phyloP scores from a whole-genome alignment of 1,140 invertebrate species.

The Dreissena polymorpha region DNA sequence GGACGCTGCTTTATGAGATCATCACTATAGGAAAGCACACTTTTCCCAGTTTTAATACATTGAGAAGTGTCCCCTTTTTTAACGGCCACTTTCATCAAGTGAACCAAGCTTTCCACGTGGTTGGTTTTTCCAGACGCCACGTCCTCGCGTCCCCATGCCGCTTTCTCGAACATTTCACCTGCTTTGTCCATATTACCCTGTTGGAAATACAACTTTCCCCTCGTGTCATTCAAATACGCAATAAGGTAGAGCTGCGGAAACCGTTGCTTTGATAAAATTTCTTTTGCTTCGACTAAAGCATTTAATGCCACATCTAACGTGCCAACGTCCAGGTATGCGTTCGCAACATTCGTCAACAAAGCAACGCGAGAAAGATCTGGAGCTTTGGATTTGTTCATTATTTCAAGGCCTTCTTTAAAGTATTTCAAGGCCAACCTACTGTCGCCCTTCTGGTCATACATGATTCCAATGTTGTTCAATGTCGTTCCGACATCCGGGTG shows the following conservation, averaged over 20 bases:
- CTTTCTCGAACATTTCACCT: conserved; percentile 24
- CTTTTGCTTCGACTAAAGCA: conserved; percentile 27
- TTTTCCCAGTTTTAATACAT: conserved; percentile 10
- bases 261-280: neutral
- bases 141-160: conserved; percentile 14
- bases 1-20: conserved; percentile 12
- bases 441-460: conserved; percentile 43
- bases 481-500: conserved; percentile 31
- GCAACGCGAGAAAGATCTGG: conserved; percentile 5
- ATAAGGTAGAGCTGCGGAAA: neutral
- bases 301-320: conserved; percentile 15
- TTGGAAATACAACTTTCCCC: conserved; percentile 18
- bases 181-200: conserved; percentile 9
- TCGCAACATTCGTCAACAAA: conserved; percentile 36
- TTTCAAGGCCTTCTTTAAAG: conserved; percentile 26
- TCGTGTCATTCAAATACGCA: conserved; percentile 30
- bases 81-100: conserved; percentile 20
- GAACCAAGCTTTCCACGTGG: conserved; percentile 39
- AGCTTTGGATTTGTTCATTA: conserved; percentile 14
- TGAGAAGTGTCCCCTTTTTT: neutral
- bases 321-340: neutral
- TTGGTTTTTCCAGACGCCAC: neutral
- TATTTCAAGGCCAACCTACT: conserved; percentile 25
- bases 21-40: conserved; percentile 11
- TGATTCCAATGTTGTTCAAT: conserved; percentile 40